Evolutionary conservation across 2,797 vertebrate genomes (phyloP), one percentile per base, ranked within the genome.

Genomic region (Coluber constrictor): DNA sequence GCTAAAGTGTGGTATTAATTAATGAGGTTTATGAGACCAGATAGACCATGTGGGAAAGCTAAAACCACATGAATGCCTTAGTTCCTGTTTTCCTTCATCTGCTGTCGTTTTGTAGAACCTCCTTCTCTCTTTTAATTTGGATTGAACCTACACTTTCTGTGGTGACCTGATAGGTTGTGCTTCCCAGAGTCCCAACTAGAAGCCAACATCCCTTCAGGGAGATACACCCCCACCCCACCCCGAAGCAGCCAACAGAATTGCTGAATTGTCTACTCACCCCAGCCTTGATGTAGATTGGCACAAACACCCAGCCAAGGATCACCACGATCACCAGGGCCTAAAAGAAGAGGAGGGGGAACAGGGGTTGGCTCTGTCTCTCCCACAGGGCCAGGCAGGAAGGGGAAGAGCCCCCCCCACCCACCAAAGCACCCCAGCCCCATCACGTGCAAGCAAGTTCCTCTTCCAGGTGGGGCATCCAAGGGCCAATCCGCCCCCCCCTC

Each of bases 211-310:
- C 4, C 20, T 47, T 74, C 2, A 1, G 70, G 70, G 16, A 8
- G n/a, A 32, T 15, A 3, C 3, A 3, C 47, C 7, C 47, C 47
- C 66, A 3, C 63, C 13, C 16, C 57, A 60, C 56, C 12, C 27
- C 4, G 18, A 43, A 79, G 32, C 74, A 79, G 74, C 18, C 8
- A 3, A 18, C 37, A 79, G 74, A 79, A 79, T 23, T 4, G 2
- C 74, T 15, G 51, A 1, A 20, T 54, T 1, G 88, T 61, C 43
- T 94, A 97, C 98, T 97, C 95, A 99, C 99, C 97, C 98, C 99
- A 13, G 99, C 98, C 97, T 98, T 99, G 94, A 99, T 96, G 96
- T 99, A 99, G 96, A 99, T 99, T 23, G 99, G 99, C 29, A 99
- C 99, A 95, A 99, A 99, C 87, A 99, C 7, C 99, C 99, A 99